Conservation (phyloP, 2,797 vertebrate genomes). For the Gila robusta region DNA sequence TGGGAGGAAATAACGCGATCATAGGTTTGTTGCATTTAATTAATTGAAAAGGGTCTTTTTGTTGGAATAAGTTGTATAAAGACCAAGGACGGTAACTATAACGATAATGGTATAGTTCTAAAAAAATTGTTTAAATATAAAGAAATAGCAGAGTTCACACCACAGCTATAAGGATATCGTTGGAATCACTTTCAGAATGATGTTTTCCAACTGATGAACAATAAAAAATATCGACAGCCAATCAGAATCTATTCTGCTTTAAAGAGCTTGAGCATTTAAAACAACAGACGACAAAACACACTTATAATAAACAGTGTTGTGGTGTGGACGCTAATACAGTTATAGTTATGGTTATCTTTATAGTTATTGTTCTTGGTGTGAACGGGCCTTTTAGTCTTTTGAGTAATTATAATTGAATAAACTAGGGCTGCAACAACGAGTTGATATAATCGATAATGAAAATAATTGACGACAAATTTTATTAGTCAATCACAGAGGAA, state of each 20-base stretch:
- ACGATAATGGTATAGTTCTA: too few relatives aligned
- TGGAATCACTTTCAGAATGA: too few relatives aligned
- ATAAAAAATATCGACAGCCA: neutral
- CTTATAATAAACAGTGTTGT: too few relatives aligned
- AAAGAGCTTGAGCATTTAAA: too few relatives aligned
- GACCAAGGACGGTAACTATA: neutral
- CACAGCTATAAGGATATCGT: too few relatives aligned
- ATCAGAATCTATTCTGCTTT: too few relatives aligned
- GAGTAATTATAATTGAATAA: neutral
- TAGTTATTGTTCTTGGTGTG: too few relatives aligned
- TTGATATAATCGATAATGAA: neutral
- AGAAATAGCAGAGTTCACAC: too few relatives aligned
- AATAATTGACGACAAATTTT: neutral
- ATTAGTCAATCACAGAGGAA: neutral
- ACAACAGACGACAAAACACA: neutral
- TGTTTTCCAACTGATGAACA: neutral
- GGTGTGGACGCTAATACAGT: too few relatives aligned
- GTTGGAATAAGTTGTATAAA: neutral
- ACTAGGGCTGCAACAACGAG: neutral
- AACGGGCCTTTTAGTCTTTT: neutral
- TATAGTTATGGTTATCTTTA: neutral
- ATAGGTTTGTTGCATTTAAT: conserved; percentile 80
- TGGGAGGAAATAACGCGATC: conserved; percentile 98
- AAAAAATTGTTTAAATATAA: too few relatives aligned
- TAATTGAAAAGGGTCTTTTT: neutral